Conservation (phyloP, 2,113 vertebrate species). For the Hepsetus odoe region DNA sequence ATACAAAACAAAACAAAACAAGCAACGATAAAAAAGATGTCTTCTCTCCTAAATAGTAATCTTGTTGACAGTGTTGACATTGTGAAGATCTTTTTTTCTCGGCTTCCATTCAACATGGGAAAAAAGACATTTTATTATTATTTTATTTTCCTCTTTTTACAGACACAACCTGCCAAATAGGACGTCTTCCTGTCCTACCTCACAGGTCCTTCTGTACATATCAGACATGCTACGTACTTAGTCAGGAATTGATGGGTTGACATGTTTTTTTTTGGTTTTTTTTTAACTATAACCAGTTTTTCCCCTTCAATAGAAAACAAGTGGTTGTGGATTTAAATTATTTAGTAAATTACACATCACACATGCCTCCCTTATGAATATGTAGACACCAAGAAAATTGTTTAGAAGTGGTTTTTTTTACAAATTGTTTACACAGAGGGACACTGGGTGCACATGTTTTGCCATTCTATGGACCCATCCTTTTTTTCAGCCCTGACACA, state of each 20-base stretch:
- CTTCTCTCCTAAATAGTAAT: slow-evolving; percentile 62
- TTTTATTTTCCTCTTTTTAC: slow-evolving; percentile 47
- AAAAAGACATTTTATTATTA: slow-evolving; percentile 27
- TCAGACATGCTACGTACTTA: slow-evolving; percentile 63
- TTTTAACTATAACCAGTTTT: slow-evolving; percentile 7
- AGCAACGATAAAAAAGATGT: slow-evolving; percentile 28
- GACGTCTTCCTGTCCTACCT: slow-evolving; percentile 62
- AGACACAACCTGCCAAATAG: slow-evolving; percentile 74
- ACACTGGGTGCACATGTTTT: slow-evolving; percentile 51
- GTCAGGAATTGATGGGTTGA: slow-evolving; percentile 52
- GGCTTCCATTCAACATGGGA: slow-evolving; percentile 67
- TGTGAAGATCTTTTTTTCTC: slow-evolving; percentile 72
- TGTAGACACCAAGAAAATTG: slow-evolving; percentile 43
- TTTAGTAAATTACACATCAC: slow-evolving; percentile 39
- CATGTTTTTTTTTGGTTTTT: slow-evolving; percentile 19
- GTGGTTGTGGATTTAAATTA: slow-evolving; percentile 48
- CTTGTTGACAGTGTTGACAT: slow-evolving; percentile 72
- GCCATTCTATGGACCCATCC: slow-evolving; percentile 45
- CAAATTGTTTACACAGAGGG: slow-evolving; percentile 59
- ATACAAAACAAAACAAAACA: slow-evolving; percentile 37
- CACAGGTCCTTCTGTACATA: slow-evolving; percentile 70
- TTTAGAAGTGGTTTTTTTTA: slow-evolving; percentile 46
- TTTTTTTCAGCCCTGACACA: slow-evolving; percentile 35
- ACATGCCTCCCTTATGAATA: slow-evolving; percentile 50
- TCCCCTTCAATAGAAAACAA: slow-evolving; percentile 34